Conservation (phyloP, 2,888 invertebrate genomes). For the Meganola albula region DNA sequence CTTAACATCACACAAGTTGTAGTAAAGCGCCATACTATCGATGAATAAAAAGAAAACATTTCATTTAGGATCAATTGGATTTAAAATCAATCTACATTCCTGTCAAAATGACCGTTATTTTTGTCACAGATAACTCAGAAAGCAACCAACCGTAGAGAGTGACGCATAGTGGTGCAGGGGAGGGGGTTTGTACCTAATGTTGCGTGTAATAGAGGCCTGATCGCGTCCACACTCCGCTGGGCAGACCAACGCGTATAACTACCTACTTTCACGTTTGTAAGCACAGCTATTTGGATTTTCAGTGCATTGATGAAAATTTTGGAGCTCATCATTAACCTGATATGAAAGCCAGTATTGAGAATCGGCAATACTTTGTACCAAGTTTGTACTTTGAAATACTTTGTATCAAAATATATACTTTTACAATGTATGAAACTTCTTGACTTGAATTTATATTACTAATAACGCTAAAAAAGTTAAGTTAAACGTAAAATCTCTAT, state of each 20-base stretch:
- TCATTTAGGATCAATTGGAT: not conserved
- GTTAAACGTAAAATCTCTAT: too few relatives aligned
- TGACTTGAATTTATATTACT: too few relatives aligned
- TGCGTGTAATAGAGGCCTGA: constrained; percentile 25
- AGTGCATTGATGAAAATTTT: too few relatives aligned
- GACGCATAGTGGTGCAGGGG: not conserved
- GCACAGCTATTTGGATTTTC: not conserved
- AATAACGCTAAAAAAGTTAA: too few relatives aligned
- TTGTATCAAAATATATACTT: too few relatives aligned
- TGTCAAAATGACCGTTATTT: not conserved
- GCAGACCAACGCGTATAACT: not conserved
- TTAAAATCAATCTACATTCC: not conserved
- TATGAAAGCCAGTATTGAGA: too few relatives aligned
- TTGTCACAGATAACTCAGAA: not conserved
- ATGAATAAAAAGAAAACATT: not conserved
- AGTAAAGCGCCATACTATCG: too few relatives aligned
- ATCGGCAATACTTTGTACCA: too few relatives aligned
- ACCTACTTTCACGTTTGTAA: not conserved
- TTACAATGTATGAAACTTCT: too few relatives aligned
- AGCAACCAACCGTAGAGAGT: not conserved
- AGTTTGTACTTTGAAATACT: too few relatives aligned
- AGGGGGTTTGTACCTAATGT: constrained; percentile 15
- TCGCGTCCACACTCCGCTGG: constrained; percentile 15
- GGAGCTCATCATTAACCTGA: too few relatives aligned
- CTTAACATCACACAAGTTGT: too few relatives aligned